These are phyloP conservation scores for Zoanthus solanderi DNA, from an alignment of 92 coral and sea anemone genomes.

Conservation along the genomic window DNA sequence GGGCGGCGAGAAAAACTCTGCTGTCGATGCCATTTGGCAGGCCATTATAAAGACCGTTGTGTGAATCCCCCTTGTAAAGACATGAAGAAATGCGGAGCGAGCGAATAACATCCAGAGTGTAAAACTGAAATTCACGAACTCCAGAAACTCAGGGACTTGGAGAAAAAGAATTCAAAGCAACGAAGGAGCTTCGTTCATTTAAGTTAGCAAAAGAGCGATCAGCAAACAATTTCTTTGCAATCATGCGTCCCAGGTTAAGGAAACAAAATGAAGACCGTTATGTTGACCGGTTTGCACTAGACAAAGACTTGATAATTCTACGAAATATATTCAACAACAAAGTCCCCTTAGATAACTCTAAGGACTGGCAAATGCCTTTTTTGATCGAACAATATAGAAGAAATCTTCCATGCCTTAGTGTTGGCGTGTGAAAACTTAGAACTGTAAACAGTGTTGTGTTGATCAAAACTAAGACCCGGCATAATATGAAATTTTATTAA, in stretches of 20 bases:
- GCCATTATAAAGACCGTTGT: conserved; percentile 54
- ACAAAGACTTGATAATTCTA: no score
- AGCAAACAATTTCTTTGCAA: conserved; percentile 58
- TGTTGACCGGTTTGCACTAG: no score
- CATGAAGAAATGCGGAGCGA: conserved; percentile 41
- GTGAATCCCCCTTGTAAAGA: conserved; percentile 34
- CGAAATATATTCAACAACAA: no score
- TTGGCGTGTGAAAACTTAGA: no score
- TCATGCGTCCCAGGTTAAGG: conserved; percentile 52
- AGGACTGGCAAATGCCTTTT: no score
- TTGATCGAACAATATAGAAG: no score
- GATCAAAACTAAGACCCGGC: no score
- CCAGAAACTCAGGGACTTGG: conserved; percentile 49
- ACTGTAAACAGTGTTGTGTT: no score
- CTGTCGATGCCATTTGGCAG: conserved; percentile 40
- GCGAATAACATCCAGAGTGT: conserved; percentile 62
- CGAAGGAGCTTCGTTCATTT: conserved; percentile 51
- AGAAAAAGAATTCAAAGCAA: conserved; percentile 60
- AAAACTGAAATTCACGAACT: conserved; percentile 55
- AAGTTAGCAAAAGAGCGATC: conserved; percentile 63
- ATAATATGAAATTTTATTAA: no score
- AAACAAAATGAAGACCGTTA: conserved; percentile 32
- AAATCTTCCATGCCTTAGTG: no score
- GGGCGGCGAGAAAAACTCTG: conserved; percentile 21
- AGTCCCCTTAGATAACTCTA: no score